Evolutionary conservation across 2,113 vertebrate species (phyloP).

Genomic region (Gopherus flavomarginatus): DNA sequence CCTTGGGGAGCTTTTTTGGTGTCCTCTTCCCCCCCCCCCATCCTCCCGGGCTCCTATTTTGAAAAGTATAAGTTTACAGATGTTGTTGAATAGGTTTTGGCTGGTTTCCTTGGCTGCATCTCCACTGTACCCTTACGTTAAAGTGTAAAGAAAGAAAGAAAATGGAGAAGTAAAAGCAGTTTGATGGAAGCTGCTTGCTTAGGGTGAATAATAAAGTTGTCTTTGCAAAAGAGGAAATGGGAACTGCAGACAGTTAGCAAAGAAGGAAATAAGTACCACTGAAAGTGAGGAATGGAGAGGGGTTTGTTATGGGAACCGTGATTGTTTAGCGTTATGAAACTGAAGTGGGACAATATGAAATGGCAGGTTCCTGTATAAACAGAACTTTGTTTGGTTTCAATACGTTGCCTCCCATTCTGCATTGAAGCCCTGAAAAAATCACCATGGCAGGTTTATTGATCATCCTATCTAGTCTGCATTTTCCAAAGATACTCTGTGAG

Average conservation of each 20-base stretch:
- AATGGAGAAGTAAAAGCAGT: background rate
- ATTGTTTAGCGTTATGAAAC: background rate
- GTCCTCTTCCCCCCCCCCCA: no score
- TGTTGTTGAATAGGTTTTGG: background rate
- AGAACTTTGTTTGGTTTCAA: background rate
- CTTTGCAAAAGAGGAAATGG: background rate
- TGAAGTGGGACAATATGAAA: background rate
- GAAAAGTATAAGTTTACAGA: background rate
- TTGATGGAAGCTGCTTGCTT: background rate
- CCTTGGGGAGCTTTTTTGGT: background rate
- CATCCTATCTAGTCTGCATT: background rate
- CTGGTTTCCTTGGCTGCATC: background rate
- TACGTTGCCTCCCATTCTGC: background rate
- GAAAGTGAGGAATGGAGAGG: background rate
- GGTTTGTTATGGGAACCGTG: background rate
- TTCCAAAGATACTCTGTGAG: fast-evolving
- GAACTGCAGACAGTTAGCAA: background rate
- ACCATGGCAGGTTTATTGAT: background rate
- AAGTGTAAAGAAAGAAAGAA: background rate
- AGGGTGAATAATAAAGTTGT: background rate
- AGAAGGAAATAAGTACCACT: background rate
- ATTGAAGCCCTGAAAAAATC: background rate
- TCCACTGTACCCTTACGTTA: background rate
- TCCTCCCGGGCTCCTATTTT: background rate
- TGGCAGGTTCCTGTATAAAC: background rate